phyloP scores from a whole-genome alignment of 2,797 vertebrate genomes.

The Aeoliscus strigatus region DNA sequence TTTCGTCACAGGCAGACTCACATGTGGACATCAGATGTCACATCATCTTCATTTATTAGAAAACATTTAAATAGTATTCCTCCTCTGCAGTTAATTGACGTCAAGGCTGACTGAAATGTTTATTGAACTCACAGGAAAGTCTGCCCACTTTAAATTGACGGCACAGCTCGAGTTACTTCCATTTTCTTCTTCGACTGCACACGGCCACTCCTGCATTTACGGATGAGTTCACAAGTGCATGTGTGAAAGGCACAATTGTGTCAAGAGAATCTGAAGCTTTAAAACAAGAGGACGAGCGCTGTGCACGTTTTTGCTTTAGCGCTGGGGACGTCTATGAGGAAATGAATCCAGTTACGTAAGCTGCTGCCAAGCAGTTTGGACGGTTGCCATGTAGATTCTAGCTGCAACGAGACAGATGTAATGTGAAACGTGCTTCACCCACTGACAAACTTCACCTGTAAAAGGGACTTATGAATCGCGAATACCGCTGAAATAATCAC shows the following conservation, averaged over 20 bases:
- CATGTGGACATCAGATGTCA: no score
- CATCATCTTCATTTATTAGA: no score
- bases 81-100: no score
- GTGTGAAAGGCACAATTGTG: constrained; percentile 26
- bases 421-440: constrained; percentile 4
- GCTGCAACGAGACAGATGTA: constrained; percentile 22
- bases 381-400: constrained; percentile 14
- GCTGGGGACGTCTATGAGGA: constrained; percentile 23
- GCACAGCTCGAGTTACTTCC: background rate
- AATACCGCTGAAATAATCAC: no score
- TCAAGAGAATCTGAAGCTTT: constrained; percentile 5
- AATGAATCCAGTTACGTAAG: constrained; percentile 41
- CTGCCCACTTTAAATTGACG: constrained; percentile 29
- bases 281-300: background rate
- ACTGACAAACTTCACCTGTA: constrained; percentile 1
- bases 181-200: constrained; percentile 2
- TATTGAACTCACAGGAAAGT: no score
- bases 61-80: no score
- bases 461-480: no score
- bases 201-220: constrained; percentile 18
- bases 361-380: constrained; percentile 13
- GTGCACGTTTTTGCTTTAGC: constrained; percentile 2
- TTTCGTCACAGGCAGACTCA: no score
- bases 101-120: no score
- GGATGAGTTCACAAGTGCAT: constrained; percentile 5